Evolutionary conservation across 2,113 vertebrate species (phyloP).

Genomic region (Platanista minor): DNA sequence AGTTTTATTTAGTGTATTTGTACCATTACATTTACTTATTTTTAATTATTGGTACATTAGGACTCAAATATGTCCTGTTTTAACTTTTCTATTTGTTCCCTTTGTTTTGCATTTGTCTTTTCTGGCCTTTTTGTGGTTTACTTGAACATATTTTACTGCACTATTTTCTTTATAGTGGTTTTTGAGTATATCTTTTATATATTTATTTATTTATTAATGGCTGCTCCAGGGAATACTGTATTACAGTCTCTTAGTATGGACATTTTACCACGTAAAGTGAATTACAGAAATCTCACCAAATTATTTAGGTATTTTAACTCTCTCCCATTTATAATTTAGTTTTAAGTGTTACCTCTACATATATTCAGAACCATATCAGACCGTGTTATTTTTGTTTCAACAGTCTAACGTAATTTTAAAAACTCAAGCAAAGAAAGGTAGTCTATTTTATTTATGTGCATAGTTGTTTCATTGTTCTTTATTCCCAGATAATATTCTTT

Average conservation of each 20-base stretch:
- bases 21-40: background rate
- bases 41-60: background rate
- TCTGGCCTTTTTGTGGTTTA: background rate
- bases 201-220: background rate
- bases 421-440: background rate
- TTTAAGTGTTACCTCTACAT: background rate
- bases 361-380: background rate
- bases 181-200: background rate
- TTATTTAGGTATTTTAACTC: background rate
- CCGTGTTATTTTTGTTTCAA: background rate
- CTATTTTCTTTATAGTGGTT: background rate
- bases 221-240: background rate
- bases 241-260: background rate
- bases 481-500: background rate
- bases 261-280: background rate
- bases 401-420: background rate
- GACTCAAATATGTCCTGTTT: background rate
- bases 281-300: background rate
- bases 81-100: background rate
- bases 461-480: background rate
- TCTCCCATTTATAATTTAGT: background rate
- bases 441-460: background rate
- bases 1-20: background rate
- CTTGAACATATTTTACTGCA: background rate
- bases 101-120: slow-evolving; percentile 3